Percentiles rank a stretch among this genome's conserved stretches.
Evolutionary conservation across 2,113 vertebrate species (phyloP).

Genomic region (Dromas ardeola): DNA sequence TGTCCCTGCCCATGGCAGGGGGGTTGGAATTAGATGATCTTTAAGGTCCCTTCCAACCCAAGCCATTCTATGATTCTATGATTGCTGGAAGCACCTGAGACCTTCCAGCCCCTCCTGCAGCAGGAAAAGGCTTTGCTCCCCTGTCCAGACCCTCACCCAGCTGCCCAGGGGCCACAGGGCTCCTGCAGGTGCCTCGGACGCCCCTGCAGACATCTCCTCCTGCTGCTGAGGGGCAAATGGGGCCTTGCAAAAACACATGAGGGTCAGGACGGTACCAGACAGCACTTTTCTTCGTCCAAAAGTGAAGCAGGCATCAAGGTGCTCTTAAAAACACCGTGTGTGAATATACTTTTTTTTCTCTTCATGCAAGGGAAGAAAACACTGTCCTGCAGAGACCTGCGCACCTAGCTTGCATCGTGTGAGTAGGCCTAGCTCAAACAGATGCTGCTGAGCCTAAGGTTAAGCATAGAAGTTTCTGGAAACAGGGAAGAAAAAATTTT

Average conservation of each 20-base stretch:
- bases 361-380: neutral
- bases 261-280: neutral
- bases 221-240: fast-evolving
- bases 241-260: fast-evolving
- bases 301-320: neutral
- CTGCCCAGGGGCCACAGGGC: neutral
- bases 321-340: neutral
- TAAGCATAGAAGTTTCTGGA: neutral
- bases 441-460: neutral
- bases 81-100: neutral
- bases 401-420: fast-evolving
- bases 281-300: fast-evolving
- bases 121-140: neutral
- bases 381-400: neutral
- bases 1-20: too few relatives aligned
- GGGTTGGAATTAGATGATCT: neutral
- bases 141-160: neutral
- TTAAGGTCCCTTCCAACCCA: neutral
- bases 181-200: neutral
- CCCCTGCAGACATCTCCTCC: neutral
- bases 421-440: neutral
- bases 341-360: too few relatives aligned
- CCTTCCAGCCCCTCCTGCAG: too few relatives aligned
- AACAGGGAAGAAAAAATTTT: neutral
- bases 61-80: neutral